Evolutionary conservation across 2,888 invertebrate species (phyloP), one percentile per base, ranked within the genome.

Genomic region (Acleris cristana): DNA sequence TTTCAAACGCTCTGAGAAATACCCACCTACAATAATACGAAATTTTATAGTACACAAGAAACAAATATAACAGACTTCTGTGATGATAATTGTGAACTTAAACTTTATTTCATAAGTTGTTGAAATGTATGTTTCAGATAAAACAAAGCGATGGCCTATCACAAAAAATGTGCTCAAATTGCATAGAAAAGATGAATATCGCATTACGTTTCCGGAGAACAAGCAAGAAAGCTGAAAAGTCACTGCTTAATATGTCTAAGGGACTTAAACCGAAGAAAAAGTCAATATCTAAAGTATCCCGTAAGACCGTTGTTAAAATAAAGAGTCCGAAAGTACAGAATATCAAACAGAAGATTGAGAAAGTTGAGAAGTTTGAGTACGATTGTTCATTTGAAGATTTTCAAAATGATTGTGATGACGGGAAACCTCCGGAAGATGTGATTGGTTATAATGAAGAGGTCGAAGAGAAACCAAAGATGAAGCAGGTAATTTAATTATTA

Each of bases 81-180:
- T 26, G 6, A 26, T 26, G 26, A 26, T 40, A 40, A 10, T 14
- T 1, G 1, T 3, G 1, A 40, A 40, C 1, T 14, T 4, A 14
- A 40, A 1, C 5, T 40, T 14, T 40, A 34, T 34, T 34, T 34
- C 30, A 1, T 1, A 34, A 34, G 2, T 7, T 49, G 44, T 34
- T 30, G 19, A 26, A 30, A 2, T 40, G 7, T 45, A 30, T 7
- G 26, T 80, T 81, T 3, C 76, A 89, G 89, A 88, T 90, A 14
- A 87, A 79, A 78, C 72, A 74, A 54, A 79, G 89, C 16, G 90
- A 90, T 68, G 87, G 89, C 0, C 69, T 90, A 0, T 86, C 90
- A 1, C 89, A 90, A 70, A 84, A 83, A 69, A 89, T 90, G n/a
- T 90, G 90, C 63, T 63, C 75, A 0, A 71, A 73, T 7, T 90